Conservation (phyloP, 1,140 invertebrate genomes). For the Heliconius hewitsoni region DNA sequence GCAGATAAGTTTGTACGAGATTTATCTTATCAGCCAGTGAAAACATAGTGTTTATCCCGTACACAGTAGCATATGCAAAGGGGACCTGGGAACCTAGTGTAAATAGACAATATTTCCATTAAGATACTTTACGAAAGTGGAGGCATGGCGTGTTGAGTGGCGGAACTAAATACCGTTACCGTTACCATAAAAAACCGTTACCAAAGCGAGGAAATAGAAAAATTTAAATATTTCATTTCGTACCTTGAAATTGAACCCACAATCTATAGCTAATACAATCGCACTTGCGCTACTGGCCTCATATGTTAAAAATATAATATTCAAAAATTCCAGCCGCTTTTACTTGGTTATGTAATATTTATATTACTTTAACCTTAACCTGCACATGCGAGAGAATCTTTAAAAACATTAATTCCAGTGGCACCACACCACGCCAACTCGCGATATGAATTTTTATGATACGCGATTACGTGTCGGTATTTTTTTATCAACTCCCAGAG, state of each 20-base stretch:
- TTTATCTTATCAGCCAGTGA: too few species aligned
- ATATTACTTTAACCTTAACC: neutral
- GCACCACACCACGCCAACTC: neutral
- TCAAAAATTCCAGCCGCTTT: too few species aligned
- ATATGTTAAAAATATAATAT: neutral
- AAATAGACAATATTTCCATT: too few species aligned
- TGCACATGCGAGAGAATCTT: neutral
- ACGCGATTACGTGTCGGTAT: neutral
- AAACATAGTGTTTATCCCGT: too few species aligned
- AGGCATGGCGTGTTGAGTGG: too few species aligned
- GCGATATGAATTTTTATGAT: constrained; percentile 11
- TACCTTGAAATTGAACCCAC: neutral
- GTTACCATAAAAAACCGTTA: neutral
- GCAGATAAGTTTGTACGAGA: too few species aligned
- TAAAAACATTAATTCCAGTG: constrained; percentile 6
- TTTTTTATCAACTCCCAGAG: constrained; percentile 9
- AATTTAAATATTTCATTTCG: neutral
- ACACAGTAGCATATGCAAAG: too few species aligned
- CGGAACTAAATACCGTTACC: too few species aligned
- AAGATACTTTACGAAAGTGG: too few species aligned
- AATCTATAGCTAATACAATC: neutral
- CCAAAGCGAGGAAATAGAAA: neutral
- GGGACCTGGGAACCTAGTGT: too few species aligned
- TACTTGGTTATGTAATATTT: neutral
- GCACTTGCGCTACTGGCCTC: neutral